phyloP scores from a whole-genome alignment of 2,113 vertebrate species.

The Ctenomys sociabilis region DNA sequence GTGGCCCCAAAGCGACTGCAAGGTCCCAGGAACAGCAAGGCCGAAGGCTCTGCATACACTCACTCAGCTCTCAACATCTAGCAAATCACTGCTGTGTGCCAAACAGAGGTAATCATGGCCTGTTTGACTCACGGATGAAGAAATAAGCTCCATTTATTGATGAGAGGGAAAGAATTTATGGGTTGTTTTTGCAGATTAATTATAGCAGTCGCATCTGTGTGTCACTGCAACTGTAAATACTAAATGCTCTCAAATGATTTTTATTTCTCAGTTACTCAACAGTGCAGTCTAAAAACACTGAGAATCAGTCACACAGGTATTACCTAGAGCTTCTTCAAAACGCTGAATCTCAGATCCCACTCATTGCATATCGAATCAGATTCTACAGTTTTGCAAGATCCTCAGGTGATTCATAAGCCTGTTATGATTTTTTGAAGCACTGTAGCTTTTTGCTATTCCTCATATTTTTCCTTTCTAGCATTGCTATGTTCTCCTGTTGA shows the following conservation, averaged over 20 bases:
- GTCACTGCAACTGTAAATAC: neutral
- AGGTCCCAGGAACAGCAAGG: neutral
- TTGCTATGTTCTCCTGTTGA: slow-evolving; percentile 65
- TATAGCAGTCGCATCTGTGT: neutral
- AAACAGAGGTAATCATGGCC: neutral
- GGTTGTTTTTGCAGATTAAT: neutral
- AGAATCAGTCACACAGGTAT: neutral
- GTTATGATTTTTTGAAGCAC: slow-evolving; percentile 45
- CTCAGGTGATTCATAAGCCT: neutral
- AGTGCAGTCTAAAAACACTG: neutral
- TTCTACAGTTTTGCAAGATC: slow-evolving; percentile 40
- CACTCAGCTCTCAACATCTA: neutral
- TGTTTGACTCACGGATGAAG: neutral
- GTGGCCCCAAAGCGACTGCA: neutral
- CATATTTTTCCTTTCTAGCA: slow-evolving; percentile 52
- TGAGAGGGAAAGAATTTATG: neutral
- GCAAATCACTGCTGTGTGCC: neutral
- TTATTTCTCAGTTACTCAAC: slow-evolving; percentile 6
- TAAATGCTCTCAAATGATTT: slow-evolving; percentile 3
- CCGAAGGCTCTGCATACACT: neutral
- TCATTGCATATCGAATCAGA: neutral
- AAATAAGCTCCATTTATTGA: neutral
- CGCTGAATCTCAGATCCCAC: neutral
- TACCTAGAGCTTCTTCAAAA: neutral
- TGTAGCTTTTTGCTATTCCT: slow-evolving; percentile 39